Evolutionary conservation across 2,797 vertebrate genomes (phyloP).

Genomic region (Gymnoscopelus microlampas): DNA sequence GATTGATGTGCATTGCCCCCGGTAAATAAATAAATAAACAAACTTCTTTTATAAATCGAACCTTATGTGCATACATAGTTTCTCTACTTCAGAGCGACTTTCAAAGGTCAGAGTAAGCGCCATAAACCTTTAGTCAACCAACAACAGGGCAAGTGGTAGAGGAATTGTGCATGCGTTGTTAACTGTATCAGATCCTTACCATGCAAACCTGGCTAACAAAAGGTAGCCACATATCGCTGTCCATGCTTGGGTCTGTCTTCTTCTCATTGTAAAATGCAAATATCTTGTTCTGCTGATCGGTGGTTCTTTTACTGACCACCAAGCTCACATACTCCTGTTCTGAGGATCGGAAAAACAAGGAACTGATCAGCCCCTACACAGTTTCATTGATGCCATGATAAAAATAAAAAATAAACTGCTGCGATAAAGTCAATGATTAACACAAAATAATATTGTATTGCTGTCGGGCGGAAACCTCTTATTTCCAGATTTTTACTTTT

Average conservation of each 20-base stretch:
- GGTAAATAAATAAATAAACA: neutral
- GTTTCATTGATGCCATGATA: too few species aligned
- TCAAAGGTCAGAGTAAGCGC: too few species aligned
- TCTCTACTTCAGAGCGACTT: neutral
- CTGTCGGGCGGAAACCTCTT: too few species aligned
- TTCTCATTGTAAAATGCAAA: constrained; percentile 78
- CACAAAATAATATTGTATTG: too few species aligned
- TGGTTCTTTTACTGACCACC: constrained; percentile 30
- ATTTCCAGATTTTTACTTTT: too few species aligned
- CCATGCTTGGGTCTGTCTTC: neutral
- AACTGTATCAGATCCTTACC: constrained; percentile 58
- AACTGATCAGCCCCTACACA: too few species aligned
- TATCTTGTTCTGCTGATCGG: constrained; percentile 47
- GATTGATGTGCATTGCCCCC: too few species aligned
- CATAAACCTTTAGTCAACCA: too few species aligned
- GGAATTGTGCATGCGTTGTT: neutral
- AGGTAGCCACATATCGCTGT: constrained; percentile 63
- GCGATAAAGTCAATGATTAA: too few species aligned
- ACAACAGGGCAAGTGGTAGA: neutral
- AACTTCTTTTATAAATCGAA: neutral
- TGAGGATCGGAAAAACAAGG: constrained; percentile 31
- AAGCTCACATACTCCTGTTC: constrained; percentile 74
- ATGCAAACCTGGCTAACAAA: constrained; percentile 76
- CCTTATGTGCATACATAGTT: neutral
- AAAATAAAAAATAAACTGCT: too few species aligned